Evolutionary conservation across 2,797 vertebrate genomes (phyloP), one percentile per base, ranked within the genome.

Genomic region (Pangasius djambal): DNA sequence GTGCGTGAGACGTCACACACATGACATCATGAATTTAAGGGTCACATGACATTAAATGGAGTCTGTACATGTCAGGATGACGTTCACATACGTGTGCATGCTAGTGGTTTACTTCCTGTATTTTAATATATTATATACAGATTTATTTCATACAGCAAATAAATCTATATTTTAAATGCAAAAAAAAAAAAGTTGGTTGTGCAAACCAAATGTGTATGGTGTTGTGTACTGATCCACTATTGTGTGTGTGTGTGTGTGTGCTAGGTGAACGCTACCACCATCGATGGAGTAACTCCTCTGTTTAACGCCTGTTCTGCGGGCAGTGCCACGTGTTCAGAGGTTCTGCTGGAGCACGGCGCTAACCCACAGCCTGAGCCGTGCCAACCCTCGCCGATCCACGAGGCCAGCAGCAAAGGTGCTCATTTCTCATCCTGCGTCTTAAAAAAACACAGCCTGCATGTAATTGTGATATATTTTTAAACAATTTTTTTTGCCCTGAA

Each of bases 401-500:
- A 99, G 93, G 98, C 98, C 79, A 97, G 97, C 92, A 97, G 97
- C 90, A 98, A 97, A 97, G 98, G 98, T 98, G 93, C 85, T 44
- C 70, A 28, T 59, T 40, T 37, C 9, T 57, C 31, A 40, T n/a
- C 44, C 25, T 77, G 44, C 37, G 6, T 28, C n/a, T 55, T 10
- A 48, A 75, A 74, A 3, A 72, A 16, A 78, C 4, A 10, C 37
- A 40, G 3, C 7, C 34, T 40, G 37, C 37, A 31, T 69, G 63
- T 67, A 67, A 67, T 67, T 31, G 28, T 67, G 74, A 77, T 77
- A 15, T 22, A 16, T 28, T 2, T 8, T 34, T 37, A 37, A 37
- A 70, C 31, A 70, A 70, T 52, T 78, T 4, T 34, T 79, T 81
- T 22, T 22, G 0, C 31, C 40, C 40, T 28, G 25, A 40, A 40